phyloP scores from a whole-genome alignment of 2,797 vertebrate genomes.

The Hemitrygon akajei region DNA sequence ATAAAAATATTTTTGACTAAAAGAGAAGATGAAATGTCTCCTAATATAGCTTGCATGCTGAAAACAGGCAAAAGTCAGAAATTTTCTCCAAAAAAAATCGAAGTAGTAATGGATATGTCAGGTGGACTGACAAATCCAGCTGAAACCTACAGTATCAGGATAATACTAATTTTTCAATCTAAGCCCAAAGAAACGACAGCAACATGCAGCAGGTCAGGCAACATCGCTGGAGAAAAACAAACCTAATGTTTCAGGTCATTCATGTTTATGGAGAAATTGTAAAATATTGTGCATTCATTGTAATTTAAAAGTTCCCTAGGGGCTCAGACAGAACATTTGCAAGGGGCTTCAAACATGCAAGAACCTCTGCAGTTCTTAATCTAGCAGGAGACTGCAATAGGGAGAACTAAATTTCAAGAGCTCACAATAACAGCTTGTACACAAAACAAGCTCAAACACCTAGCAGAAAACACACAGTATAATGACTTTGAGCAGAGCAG shows the following conservation, averaged over 20 bases:
- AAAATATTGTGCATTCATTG: too few species aligned
- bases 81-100: not conserved
- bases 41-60: not conserved
- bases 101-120: not conserved
- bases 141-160: not conserved
- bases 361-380: not conserved
- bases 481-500: too few species aligned
- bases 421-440: too few species aligned
- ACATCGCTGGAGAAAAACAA: not conserved
- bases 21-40: not conserved
- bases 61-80: not conserved
- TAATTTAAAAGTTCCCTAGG: not conserved
- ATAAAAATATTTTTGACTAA: not conserved
- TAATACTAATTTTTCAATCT: not conserved
- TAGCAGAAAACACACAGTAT: too few species aligned
- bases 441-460: too few species aligned
- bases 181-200: not conserved
- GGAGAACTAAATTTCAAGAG: too few species aligned
- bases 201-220: not conserved
- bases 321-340: too few species aligned
- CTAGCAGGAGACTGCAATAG: too few species aligned
- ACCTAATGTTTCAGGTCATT: not conserved
- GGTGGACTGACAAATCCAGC: not conserved
- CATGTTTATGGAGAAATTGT: too few species aligned
- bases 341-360: not conserved